A percentile compares a stretch with the other conserved stretches of the same genome.
phyloP scores from a whole-genome alignment of 2,797 vertebrate species.

The Sebastiscus tertius region DNA sequence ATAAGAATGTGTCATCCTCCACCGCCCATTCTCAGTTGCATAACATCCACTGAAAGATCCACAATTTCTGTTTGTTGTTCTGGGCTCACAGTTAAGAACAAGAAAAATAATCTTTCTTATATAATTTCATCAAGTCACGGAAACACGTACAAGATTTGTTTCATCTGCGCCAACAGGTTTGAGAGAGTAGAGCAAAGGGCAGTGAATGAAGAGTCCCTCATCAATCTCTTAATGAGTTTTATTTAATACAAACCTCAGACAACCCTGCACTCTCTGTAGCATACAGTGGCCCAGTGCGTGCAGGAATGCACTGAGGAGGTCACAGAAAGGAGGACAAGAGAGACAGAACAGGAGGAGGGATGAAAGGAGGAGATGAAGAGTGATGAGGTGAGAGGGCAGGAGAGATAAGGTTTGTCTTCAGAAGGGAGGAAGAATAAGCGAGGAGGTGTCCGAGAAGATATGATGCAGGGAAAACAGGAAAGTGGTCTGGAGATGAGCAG shows the following conservation, averaged over 20 bases:
- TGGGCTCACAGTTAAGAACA: background rate
- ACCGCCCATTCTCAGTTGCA: background rate
- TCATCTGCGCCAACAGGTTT: slow-evolving; percentile 12
- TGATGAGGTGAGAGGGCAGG: slow-evolving; percentile 45
- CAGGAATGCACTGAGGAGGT: slow-evolving; percentile 59
- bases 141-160: slow-evolving; percentile 4
- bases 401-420: slow-evolving; percentile 29
- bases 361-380: slow-evolving; percentile 40
- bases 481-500: background rate
- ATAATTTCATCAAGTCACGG: background rate
- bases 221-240: slow-evolving; percentile 36
- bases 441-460: slow-evolving; percentile 17
- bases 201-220: background rate
- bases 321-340: slow-evolving; percentile 39
- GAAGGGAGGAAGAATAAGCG: slow-evolving; percentile 31
- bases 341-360: slow-evolving; percentile 33
- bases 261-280: slow-evolving; percentile 23
- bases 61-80: background rate
- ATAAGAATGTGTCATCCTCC: background rate
- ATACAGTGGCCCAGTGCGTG: slow-evolving; percentile 27
- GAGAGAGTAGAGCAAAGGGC: slow-evolving; percentile 8
- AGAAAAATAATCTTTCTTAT: background rate
- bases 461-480: background rate
- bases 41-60: background rate
- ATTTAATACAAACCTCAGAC: slow-evolving; percentile 27